phyloP scores from a whole-genome alignment of 2,113 vertebrate genomes.

The Corythaixoides concolor region DNA sequence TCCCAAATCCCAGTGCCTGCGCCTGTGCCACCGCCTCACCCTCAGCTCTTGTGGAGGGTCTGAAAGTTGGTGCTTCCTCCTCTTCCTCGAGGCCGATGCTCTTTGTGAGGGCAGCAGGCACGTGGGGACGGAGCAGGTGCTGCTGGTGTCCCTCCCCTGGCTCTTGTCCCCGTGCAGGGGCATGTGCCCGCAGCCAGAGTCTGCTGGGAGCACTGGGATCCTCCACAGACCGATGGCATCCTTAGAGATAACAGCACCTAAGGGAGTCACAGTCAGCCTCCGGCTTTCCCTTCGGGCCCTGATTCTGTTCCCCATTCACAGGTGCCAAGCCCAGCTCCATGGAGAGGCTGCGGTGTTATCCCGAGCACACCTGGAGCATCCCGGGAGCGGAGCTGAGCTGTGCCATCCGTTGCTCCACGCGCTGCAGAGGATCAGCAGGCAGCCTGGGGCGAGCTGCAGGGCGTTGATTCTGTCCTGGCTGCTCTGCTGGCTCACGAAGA shows the following conservation, averaged over 20 bases:
- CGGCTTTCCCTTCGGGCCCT: background rate
- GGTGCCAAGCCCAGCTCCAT: background rate
- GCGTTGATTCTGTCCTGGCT: background rate
- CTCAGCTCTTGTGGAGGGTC: too few relatives aligned
- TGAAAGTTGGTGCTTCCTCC: too few relatives aligned
- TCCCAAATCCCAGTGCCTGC: background rate
- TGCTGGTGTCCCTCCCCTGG: background rate
- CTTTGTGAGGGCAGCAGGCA: background rate
- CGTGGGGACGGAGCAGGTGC: accelerated
- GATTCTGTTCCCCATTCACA: background rate
- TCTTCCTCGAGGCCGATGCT: background rate
- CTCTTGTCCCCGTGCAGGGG: background rate
- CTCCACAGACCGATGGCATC: accelerated
- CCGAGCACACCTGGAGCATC: accelerated
- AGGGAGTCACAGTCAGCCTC: background rate
- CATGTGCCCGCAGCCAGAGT: background rate
- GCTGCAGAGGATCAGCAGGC: background rate
- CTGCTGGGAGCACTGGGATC: background rate
- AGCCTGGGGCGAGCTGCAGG: accelerated
- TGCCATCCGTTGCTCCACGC: accelerated
- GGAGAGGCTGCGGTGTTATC: background rate
- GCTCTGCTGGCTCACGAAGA: background rate
- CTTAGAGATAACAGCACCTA: background rate
- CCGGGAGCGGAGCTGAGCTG: accelerated
- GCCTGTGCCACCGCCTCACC: background rate